Conservation (phyloP, 2,888 invertebrate genomes). For the Cetonia aurata region DNA sequence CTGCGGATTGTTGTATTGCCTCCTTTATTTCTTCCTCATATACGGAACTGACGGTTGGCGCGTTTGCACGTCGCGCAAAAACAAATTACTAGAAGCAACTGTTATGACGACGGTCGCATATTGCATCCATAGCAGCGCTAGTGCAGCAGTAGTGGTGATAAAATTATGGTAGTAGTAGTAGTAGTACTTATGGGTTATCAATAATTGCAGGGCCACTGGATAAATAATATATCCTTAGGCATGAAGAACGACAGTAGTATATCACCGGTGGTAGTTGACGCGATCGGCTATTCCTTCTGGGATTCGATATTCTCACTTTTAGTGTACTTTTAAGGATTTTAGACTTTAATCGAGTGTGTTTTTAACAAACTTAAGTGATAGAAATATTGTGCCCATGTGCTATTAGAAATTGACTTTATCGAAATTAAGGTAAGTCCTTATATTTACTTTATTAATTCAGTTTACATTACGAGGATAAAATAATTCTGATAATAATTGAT, state of each 20-base stretch:
- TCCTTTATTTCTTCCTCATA: constrained; percentile 23
- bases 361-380: constrained; percentile 16
- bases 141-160: constrained; percentile 20
- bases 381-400: constrained; percentile 3
- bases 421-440: constrained; percentile 16
- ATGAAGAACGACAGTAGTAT: constrained; percentile 38
- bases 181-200: constrained; percentile 23
- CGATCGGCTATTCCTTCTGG: constrained; percentile 26
- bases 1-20: constrained; percentile 23
- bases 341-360: neutral
- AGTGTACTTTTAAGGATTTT: constrained; percentile 26
- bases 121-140: constrained; percentile 6
- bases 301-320: constrained; percentile 26
- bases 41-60: constrained; percentile 11
- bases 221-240: constrained; percentile 29
- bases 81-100: constrained; percentile 13
- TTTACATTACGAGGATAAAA: no score
- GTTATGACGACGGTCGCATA: neutral
- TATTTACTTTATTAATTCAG: no score
- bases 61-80: constrained; percentile 13
- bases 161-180: constrained; percentile 19
- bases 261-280: constrained; percentile 4
- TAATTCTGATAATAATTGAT: no score
- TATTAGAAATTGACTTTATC: constrained; percentile 5
- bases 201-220: constrained; percentile 1